Base-by-base conservation (phyloP, 2,888 invertebrate species). In the Nomada fucata region DNA sequence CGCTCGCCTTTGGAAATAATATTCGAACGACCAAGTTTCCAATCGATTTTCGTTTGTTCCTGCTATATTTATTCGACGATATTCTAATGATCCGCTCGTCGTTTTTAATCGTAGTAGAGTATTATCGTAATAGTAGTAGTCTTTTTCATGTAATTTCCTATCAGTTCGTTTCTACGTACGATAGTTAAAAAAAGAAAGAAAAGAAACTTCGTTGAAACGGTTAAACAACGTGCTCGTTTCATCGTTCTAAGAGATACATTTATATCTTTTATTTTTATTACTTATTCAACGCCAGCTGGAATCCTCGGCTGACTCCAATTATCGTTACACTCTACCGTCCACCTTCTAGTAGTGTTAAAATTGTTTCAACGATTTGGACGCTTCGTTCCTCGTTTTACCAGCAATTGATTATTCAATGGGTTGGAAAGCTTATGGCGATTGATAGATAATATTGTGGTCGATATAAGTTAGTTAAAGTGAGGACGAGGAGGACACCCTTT, bases 301-400 rank as follows among this genome's bases (percentile, higher is more conserved):
- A 47, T 15, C 15, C 2, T 52, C n/a, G 36, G 29, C 23, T 2
- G n/a, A 53, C n/a, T n/a, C 53, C n/a, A 20, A 53, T 18, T 10
- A n/a, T 53, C n/a, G n/a, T 53, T n/a, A 9, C n/a, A 10, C 18
- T 53, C 9, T 53, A 10, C n/a, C 53, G 18, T 53, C 18, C 50
- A 10, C n/a, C n/a, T 53, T 53, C 53, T 53, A 50, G 50, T 50
- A 18, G 52, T 53, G 53, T 67, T 29, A 67, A 67, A 67, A 67
- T 61, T n/a, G 60, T 52, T 65, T 52, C 29, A 52, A 52, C 3
- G 11, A 1, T 65, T 65, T 29, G 36, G 2, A 10, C 47, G 44
- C 4, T n/a, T 64, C 15, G 1, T 47, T 4, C 10, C 15, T 11
- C 10, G 26, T 50, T 50, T 65, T 26, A 55, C 20, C 26, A 20